Conservation (phyloP, 1,140 invertebrate species). For the Anastrepha ludens region DNA sequence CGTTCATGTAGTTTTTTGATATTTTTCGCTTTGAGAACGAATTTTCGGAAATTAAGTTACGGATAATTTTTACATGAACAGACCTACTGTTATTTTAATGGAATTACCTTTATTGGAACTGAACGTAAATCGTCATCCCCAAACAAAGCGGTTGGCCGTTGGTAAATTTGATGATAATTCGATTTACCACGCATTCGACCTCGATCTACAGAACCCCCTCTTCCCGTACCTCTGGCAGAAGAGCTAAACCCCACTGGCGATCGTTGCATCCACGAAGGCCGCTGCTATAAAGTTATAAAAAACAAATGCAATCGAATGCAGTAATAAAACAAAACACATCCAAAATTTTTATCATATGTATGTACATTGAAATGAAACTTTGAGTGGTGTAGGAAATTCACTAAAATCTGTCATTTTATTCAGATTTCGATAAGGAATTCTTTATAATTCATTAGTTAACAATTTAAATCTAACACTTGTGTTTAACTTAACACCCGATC, state of each 20-base stretch:
- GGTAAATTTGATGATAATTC: constrained; percentile 71
- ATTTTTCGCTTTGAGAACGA: no score
- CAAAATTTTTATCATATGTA: no score
- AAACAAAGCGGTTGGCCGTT: constrained; percentile 67
- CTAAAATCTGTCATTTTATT: no score
- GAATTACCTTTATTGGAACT: constrained; percentile 62
- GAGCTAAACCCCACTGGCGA: constrained; percentile 68
- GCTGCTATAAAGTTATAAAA: constrained; percentile 59
- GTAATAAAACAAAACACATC: background rate
- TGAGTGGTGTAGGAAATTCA: no score
- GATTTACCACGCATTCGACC: constrained; percentile 78
- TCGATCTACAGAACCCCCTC: constrained; percentile 77
- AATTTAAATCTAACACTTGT: no score
- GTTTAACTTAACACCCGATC: no score
- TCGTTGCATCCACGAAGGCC: constrained; percentile 78
- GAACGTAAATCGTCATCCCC: constrained; percentile 63
- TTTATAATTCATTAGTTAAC: no score
- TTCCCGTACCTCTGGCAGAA: constrained; percentile 74
- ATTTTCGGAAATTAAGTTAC: no score
- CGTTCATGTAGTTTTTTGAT: no score
- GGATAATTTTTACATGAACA: background rate
- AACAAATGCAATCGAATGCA: background rate
- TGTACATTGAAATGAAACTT: no score
- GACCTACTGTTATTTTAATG: background rate
- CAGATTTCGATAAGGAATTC: no score